phyloP scores from a whole-genome alignment of 2,888 invertebrate species.

The Geotrupes spiniger region DNA sequence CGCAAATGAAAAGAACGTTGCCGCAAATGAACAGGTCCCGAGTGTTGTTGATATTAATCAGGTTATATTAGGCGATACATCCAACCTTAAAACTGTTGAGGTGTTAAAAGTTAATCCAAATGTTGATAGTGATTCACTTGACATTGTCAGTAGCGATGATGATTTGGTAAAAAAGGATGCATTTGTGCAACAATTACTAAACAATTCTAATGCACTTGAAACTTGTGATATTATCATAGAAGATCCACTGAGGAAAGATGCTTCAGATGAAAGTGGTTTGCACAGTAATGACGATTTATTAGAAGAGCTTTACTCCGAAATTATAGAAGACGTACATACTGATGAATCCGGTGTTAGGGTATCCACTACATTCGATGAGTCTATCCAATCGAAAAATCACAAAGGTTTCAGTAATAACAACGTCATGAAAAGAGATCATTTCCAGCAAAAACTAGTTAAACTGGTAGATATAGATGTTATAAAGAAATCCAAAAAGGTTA shows the following conservation, averaged over 20 bases:
- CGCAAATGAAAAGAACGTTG: constrained; percentile 12
- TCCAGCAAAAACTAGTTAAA: constrained; percentile 16
- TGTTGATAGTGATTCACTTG: constrained; percentile 30
- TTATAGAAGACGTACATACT: constrained; percentile 10
- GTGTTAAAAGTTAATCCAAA: constrained; percentile 31
- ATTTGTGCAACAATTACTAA: not conserved
- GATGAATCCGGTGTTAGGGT: no score
- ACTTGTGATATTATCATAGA: not conserved
- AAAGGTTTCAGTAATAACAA: constrained; percentile 8
- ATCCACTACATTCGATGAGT: no score
- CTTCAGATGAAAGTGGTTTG: not conserved
- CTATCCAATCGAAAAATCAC: not conserved
- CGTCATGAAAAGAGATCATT: not conserved
- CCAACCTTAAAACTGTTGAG: constrained; percentile 21
- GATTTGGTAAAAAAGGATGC: constrained; percentile 1
- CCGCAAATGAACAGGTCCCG: constrained; percentile 11
- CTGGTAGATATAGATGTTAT: constrained; percentile 19
- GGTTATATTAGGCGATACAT: constrained; percentile 13
- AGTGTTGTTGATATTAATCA: constrained; percentile 16
- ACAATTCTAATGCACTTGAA: no score
- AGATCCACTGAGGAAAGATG: not conserved
- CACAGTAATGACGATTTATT: constrained; percentile 13
- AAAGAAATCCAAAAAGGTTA: constrained; percentile 5
- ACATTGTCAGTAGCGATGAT: constrained; percentile 24
- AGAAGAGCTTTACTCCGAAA: constrained; percentile 20